Base-by-base conservation (phyloP, 2,888 invertebrate genomes). In the Drosophila heteroneura region DNA sequence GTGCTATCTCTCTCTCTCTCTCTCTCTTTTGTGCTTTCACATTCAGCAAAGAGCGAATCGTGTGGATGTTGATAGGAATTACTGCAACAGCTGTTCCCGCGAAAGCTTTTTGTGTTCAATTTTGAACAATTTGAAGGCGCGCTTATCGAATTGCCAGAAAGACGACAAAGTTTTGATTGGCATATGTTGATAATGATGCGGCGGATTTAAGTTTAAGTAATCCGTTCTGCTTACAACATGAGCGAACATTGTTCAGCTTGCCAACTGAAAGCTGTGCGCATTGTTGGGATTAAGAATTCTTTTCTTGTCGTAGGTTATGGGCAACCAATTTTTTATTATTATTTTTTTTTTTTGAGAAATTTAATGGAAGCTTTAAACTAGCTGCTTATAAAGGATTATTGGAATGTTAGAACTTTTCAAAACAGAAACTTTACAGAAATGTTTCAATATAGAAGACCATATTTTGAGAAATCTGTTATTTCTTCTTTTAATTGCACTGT, bases 1-100 rank as follows among this genome's bases (percentile, higher is more conserved):
- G 30, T 6, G 16, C 19, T 56, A 12, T 39, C 6, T n/a, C 22
- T 9, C 6, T 35, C 6, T 35, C 6, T 14, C 35, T 37, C 52
- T 57, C 49, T 39, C 59, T 41, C 63, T 47, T 10, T 5, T 16
- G 35, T 19, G 74, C 82, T 74, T 68, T 68, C 2, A 0, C 14
- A 82, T 74, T 80, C 79, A 81, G 79, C 75, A 56, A 59, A 79
- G 81, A 66, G 81, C 54, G 26, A 12, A 10, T 5, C 16, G 14
- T 65, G 80, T 79, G 80, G 71, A 70, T 47, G 35, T 52, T 77
- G 77, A 70, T 61, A 44, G 52, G 33, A 35, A 41, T 54, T 57
- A 44, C 47, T 16, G 10, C 6, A 81, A 71, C 81, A 81, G 81
- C 81, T 81, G 81, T 76, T 79, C 3, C 10, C 1, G 5, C 10